Evolutionary conservation across 2,888 invertebrate species (phyloP).

Genomic region (Clanis bilineata): DNA sequence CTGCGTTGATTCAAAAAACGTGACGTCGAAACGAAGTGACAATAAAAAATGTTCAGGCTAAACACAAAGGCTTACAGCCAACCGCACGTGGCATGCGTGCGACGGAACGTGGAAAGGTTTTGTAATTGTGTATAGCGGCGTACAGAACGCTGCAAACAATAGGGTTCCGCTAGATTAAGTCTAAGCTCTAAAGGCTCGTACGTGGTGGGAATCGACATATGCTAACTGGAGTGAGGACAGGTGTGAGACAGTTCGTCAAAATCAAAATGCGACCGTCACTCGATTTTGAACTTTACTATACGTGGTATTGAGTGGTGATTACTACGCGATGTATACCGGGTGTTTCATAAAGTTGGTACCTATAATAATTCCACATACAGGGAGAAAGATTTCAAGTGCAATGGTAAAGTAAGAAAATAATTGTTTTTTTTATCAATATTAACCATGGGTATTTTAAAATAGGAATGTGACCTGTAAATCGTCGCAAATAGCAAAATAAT

Average conservation of each 20-base stretch:
- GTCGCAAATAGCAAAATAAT: too few relatives aligned
- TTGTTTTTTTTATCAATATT: too few relatives aligned
- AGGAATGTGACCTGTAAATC: too few relatives aligned
- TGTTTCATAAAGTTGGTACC: too few relatives aligned
- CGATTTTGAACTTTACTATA: neutral
- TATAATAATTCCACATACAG: too few relatives aligned
- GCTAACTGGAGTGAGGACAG: neutral
- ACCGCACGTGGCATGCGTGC: constrained; percentile 7
- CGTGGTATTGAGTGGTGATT: neutral
- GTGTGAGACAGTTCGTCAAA: neutral
- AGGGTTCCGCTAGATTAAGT: constrained; percentile 30
- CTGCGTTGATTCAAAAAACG: constrained; percentile 61
- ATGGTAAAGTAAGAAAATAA: too few relatives aligned
- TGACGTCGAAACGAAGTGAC: constrained; percentile 41
- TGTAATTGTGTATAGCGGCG: constrained; percentile 27
- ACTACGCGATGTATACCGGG: too few relatives aligned
- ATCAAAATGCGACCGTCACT: neutral
- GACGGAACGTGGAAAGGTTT: constrained; percentile 24
- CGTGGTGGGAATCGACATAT: neutral
- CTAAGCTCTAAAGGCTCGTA: constrained; percentile 14
- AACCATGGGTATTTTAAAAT: too few relatives aligned
- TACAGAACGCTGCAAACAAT: constrained; percentile 25
- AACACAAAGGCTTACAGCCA: constrained; percentile 27
- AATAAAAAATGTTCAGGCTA: constrained; percentile 28
- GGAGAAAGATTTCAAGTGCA: too few relatives aligned